A percentile compares a stretch with the other conserved stretches of the same genome.
These are phyloP conservation scores for Brachypalpus laphriformis DNA, from an alignment of 2,888 invertebrate genomes.

Conservation along the genomic window DNA sequence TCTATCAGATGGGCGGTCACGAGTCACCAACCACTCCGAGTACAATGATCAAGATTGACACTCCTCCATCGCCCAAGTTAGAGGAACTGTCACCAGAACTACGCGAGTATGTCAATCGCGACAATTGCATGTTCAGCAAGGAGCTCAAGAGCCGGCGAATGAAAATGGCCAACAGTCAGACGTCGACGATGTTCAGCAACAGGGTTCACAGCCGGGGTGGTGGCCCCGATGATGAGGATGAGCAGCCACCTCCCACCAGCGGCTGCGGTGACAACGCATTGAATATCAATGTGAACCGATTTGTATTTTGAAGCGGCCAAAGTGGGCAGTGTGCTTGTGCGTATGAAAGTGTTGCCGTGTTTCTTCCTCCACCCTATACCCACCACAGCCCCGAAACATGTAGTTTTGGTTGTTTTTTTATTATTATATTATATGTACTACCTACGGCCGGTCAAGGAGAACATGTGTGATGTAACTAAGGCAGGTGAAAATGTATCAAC, in stretches of 20 bases:
- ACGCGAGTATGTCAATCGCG: slow-evolving; percentile 80
- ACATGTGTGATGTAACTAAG: slow-evolving; percentile 46
- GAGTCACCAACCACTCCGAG: slow-evolving; percentile 76
- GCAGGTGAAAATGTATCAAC: slow-evolving; percentile 52
- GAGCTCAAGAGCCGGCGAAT: slow-evolving; percentile 79
- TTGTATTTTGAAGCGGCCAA: slow-evolving; percentile 79
- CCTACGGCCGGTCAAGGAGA: slow-evolving; percentile 34
- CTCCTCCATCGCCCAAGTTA: slow-evolving; percentile 77
- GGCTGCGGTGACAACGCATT: slow-evolving; percentile 81
- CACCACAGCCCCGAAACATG: slow-evolving; percentile 53
- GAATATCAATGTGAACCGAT: slow-evolving; percentile 81
- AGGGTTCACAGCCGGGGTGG: slow-evolving; percentile 75
- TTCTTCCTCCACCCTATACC: slow-evolving; percentile 53
- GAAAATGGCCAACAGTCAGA: slow-evolving; percentile 75
- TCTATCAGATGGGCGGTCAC: slow-evolving; percentile 85
- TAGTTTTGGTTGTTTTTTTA: slow-evolving; percentile 42
- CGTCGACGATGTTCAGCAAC: slow-evolving; percentile 68
- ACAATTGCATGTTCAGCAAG: slow-evolving; percentile 80
- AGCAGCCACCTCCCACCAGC: slow-evolving; percentile 80
- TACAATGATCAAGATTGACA: slow-evolving; percentile 79
- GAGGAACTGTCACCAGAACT: slow-evolving; percentile 81
- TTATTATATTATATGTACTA: slow-evolving; percentile 36
- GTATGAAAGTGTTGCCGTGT: slow-evolving; percentile 66
- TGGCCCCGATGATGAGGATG: slow-evolving; percentile 80
- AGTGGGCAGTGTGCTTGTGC: slow-evolving; percentile 53